Evolutionary conservation across 2,888 invertebrate genomes (phyloP).

Genomic region (Palloptera scutellata): DNA sequence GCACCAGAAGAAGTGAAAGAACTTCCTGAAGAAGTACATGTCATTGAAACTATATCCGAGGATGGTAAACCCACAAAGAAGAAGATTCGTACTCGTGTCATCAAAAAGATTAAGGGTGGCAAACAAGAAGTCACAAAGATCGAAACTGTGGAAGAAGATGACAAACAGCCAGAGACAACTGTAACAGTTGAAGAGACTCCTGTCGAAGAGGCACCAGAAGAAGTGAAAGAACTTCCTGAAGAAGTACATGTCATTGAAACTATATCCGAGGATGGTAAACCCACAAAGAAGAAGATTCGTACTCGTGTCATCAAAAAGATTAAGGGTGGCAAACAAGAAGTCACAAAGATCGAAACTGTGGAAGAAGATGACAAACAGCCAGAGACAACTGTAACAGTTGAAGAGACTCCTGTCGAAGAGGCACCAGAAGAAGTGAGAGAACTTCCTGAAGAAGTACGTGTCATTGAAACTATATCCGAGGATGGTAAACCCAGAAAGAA

Average conservation of each 20-base stretch:
- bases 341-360: slow-evolving; percentile 20
- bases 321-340: slow-evolving; percentile 22
- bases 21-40: slow-evolving; percentile 19
- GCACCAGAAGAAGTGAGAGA: slow-evolving; percentile 7
- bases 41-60: slow-evolving; percentile 19
- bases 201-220: slow-evolving; percentile 6
- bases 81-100: slow-evolving; percentile 16
- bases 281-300: slow-evolving; percentile 22
- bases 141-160: slow-evolving; percentile 22
- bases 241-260: slow-evolving; percentile 20
- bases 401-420: slow-evolving; percentile 17
- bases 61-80: slow-evolving; percentile 21
- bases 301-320: slow-evolving; percentile 22
- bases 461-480: slow-evolving; percentile 16
- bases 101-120: slow-evolving; percentile 22
- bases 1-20: slow-evolving; percentile 7
- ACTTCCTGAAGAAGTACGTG: slow-evolving; percentile 19
- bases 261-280: slow-evolving; percentile 20
- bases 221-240: slow-evolving; percentile 12
- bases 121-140: slow-evolving; percentile 25
- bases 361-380: slow-evolving; percentile 25
- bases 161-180: slow-evolving; percentile 19
- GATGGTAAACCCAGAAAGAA: slow-evolving; percentile 23
- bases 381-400: slow-evolving; percentile 20
- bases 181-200: slow-evolving; percentile 20